These are phyloP conservation scores for Hypomecis punctinalis DNA, from an alignment of 2,888 invertebrate species.

Conservation along the genomic window DNA sequence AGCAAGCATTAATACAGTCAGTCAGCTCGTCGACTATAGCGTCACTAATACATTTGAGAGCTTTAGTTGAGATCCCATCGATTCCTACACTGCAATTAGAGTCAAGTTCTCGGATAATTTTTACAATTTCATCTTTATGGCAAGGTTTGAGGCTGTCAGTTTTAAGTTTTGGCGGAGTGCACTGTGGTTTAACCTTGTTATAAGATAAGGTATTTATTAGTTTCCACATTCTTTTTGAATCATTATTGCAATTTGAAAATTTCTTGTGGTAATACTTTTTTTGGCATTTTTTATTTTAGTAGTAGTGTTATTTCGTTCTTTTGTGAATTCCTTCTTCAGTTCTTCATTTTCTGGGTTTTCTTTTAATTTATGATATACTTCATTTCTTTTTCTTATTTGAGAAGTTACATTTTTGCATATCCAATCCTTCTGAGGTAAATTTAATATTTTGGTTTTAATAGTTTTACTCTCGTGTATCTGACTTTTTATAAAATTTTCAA, in stretches of 20 bases:
- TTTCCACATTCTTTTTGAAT: conserved; percentile 1
- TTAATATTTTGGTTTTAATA: too few species aligned
- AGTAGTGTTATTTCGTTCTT: not conserved
- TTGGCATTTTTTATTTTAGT: not conserved
- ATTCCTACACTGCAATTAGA: too few species aligned
- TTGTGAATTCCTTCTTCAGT: not conserved
- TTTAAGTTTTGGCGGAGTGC: conserved; percentile 2
- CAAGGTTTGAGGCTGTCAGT: not conserved
- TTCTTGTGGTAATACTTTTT: not conserved
- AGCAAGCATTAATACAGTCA: not conserved
- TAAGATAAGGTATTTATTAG: conserved; percentile 7
- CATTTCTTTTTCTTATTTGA: too few species aligned
- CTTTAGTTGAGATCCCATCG: too few species aligned
- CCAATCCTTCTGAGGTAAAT: too few species aligned
- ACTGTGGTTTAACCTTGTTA: not conserved
- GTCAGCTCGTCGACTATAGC: too few species aligned
- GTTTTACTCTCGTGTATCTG: too few species aligned
- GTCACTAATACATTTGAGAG: too few species aligned
- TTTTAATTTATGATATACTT: not conserved
- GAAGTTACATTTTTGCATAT: too few species aligned
- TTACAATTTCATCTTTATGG: too few species aligned
- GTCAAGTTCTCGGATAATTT: too few species aligned
- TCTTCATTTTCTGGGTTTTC: not conserved
- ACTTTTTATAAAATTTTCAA: too few species aligned
- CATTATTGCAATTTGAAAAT: not conserved